Conservation (phyloP, 2,888 invertebrate species). For the Nycteola revayana region DNA sequence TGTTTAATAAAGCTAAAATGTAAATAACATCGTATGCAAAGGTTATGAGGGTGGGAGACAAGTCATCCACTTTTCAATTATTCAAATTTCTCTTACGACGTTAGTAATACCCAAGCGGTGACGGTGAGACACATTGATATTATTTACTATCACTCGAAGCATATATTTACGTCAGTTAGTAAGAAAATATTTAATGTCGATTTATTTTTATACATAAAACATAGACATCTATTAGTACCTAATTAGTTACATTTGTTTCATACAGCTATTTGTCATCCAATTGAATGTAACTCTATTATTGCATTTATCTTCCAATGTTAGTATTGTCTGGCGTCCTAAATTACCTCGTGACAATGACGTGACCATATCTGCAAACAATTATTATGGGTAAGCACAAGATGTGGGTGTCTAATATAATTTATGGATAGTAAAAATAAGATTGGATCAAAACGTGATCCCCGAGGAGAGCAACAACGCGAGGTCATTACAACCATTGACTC, state of each 20-base stretch:
- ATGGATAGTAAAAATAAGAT: constrained; percentile 51
- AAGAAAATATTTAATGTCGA: too few species aligned
- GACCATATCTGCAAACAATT: constrained; percentile 35
- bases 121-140: neutral
- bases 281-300: neutral
- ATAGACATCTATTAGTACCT: too few species aligned
- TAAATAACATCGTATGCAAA: neutral
- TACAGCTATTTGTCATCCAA: too few species aligned
- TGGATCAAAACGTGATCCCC: constrained; percentile 46
- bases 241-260: too few species aligned
- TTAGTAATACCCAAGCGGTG: neutral
- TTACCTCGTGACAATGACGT: constrained; percentile 21
- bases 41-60: neutral
- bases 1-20: neutral
- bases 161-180: too few species aligned
- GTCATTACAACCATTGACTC: constrained; percentile 48
- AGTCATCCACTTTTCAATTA: neutral
- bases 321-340: constrained; percentile 16
- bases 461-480: constrained; percentile 38
- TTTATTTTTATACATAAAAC: too few species aligned
- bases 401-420: constrained; percentile 36
- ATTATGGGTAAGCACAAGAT: constrained; percentile 27
- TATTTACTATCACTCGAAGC: too few species aligned
- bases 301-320: neutral
- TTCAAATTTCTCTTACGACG: neutral